Percentiles rank a stretch among this genome's conserved stretches.
Evolutionary conservation across 2,888 invertebrate genomes (phyloP).

Genomic region (Labia minor): DNA sequence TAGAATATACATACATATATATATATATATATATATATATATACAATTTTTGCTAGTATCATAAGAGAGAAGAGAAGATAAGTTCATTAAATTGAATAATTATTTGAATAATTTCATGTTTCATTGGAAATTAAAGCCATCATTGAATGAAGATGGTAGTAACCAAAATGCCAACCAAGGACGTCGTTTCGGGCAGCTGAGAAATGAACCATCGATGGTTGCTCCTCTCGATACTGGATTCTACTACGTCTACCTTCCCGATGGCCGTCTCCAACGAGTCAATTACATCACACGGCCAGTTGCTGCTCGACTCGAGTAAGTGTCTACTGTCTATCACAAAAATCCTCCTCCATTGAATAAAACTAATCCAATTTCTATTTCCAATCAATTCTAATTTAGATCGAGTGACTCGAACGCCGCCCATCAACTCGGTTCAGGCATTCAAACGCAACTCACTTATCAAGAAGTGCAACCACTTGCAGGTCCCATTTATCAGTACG

Average conservation of each 20-base stretch:
- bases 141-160: not conserved
- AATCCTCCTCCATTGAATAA: too few relatives aligned
- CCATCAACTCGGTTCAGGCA: conserved; percentile 22
- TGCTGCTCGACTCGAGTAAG: not conserved
- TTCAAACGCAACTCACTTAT: conserved; percentile 23
- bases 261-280: not conserved
- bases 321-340: not conserved
- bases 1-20: too few relatives aligned
- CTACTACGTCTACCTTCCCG: not conserved
- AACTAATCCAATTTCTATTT: too few relatives aligned
- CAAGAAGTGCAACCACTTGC: not conserved
- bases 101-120: too few relatives aligned
- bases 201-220: not conserved
- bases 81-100: too few relatives aligned
- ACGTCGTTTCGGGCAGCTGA: not conserved
- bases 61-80: too few relatives aligned
- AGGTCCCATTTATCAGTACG: not conserved
- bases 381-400: not conserved
- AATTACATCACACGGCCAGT: not conserved
- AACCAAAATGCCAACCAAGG: not conserved
- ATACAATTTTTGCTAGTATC: too few relatives aligned
- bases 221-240: not conserved
- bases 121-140: not conserved
- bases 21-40: too few relatives aligned
- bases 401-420: not conserved